Evolutionary conservation across 2,113 vertebrate species (phyloP).

Genomic region (Cynocephalus volans): DNA sequence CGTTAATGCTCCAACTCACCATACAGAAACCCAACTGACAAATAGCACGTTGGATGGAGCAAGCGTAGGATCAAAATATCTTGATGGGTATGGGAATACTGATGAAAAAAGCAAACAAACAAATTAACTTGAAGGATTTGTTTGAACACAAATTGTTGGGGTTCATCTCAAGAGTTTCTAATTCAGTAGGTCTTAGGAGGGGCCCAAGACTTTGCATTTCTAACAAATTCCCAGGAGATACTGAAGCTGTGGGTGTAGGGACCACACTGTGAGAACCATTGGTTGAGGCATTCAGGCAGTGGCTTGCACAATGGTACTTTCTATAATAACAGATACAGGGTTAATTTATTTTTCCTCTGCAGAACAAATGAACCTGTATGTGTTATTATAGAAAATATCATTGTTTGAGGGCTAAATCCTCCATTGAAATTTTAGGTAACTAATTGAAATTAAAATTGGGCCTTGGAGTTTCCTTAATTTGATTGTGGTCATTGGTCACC

Average conservation of each 20-base stretch:
- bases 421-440: constrained; percentile 32
- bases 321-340: too few species aligned
- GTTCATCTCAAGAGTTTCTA: background rate
- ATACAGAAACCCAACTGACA: background rate
- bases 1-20: background rate
- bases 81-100: background rate
- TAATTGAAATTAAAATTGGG: constrained; percentile 17
- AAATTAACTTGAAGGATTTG: background rate
- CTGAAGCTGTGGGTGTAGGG: background rate
- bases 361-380: background rate
- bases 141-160: background rate
- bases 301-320: background rate
- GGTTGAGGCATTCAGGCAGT: background rate
- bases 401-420: constrained; percentile 6
- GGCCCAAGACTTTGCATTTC: background rate
- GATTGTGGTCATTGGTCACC: background rate
- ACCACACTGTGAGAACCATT: background rate
- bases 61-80: background rate
- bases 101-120: background rate
- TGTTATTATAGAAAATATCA: background rate
- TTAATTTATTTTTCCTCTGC: too few species aligned
- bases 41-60: background rate
- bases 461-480: background rate
- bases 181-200: background rate
- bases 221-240: background rate